Conservation (phyloP, 2,797 vertebrate genomes). For the Odontamblyopus lacepedii region DNA sequence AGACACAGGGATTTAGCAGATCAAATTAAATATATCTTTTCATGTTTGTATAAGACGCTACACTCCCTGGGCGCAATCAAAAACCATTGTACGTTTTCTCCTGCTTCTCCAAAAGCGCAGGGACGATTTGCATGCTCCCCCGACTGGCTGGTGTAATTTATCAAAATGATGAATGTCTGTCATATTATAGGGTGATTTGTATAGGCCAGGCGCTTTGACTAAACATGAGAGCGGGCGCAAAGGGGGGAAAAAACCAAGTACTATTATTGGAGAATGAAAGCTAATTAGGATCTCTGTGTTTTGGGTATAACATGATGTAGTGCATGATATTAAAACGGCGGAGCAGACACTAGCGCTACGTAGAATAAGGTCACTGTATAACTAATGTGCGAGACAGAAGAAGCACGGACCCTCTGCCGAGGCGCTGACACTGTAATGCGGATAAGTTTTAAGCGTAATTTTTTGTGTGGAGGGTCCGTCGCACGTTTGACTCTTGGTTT, state of each 20-base stretch:
- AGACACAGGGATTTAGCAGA: constrained; percentile 22
- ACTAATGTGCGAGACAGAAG: background rate
- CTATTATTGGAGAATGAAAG: constrained; percentile 51
- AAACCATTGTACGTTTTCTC: constrained; percentile 11
- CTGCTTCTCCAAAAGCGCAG: constrained; percentile 19
- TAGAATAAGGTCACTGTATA: background rate
- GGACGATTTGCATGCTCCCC: constrained; percentile 45
- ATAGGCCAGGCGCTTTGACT: constrained; percentile 29
- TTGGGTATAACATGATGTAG: constrained; percentile 34
- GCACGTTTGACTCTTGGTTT: too few species aligned
- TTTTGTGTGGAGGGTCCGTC: too few species aligned
- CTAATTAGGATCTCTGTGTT: constrained; percentile 58
- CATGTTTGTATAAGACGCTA: constrained; percentile 17
- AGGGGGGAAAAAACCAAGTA: constrained; percentile 44
- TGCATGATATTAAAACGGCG: background rate
- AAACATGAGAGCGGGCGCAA: constrained; percentile 35
- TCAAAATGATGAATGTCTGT: constrained; percentile 58
- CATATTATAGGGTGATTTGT: constrained; percentile 39
- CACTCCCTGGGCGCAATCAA: constrained; percentile 30
- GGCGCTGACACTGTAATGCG: too few species aligned
- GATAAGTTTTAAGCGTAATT: too few species aligned
- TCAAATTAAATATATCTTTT: constrained; percentile 22
- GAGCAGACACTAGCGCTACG: background rate
- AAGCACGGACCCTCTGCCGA: background rate
- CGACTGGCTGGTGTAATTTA: constrained; percentile 46